These are phyloP conservation scores for Caenorhabditis afra DNA, from an alignment of 2,888 invertebrate genomes.

Conservation along the genomic window DNA sequence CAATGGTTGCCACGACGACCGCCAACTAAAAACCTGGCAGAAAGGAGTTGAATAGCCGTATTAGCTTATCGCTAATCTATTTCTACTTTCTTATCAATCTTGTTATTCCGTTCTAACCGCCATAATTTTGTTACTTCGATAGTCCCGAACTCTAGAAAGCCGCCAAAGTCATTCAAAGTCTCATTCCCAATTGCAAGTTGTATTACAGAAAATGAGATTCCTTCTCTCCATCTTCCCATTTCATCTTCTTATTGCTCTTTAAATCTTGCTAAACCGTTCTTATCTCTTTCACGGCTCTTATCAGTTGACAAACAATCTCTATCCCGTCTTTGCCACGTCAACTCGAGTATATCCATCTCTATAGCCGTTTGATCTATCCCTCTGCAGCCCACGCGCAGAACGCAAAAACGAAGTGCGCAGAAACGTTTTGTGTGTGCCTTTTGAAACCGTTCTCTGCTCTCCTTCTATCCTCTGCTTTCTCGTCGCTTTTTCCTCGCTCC, in stretches of 20 bases:
- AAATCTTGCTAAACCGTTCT: slow-evolving; percentile 24
- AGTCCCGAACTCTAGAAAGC: background rate
- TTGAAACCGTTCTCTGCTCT: slow-evolving; percentile 35
- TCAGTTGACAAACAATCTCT: slow-evolving; percentile 31
- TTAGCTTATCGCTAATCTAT: slow-evolving; percentile 4
- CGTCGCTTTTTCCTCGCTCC: slow-evolving; percentile 12
- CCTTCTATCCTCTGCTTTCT: slow-evolving; percentile 4
- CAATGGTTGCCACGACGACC: slow-evolving; percentile 46
- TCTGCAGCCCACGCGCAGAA: slow-evolving; percentile 39
- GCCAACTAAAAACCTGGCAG: slow-evolving; percentile 11
- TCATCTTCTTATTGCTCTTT: background rate
- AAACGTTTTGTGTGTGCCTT: slow-evolving; percentile 8
- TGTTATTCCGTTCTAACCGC: background rate
- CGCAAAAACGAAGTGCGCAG: slow-evolving; percentile 34
- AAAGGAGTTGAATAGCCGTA: slow-evolving; percentile 1
- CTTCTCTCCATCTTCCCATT: background rate
- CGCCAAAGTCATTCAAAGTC: background rate
- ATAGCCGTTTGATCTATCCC: slow-evolving; percentile 16
- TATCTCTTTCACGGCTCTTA: slow-evolving; percentile 40
- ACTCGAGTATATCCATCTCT: slow-evolving; percentile 33
- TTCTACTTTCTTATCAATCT: background rate
- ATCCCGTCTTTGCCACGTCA: slow-evolving; percentile 23
- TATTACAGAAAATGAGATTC: background rate
- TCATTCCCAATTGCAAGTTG: background rate
- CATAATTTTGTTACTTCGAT: too few relatives aligned